Evolutionary conservation across 2,113 vertebrate species (phyloP).

Genomic region (Lagenorhynchus albirostris): DNA sequence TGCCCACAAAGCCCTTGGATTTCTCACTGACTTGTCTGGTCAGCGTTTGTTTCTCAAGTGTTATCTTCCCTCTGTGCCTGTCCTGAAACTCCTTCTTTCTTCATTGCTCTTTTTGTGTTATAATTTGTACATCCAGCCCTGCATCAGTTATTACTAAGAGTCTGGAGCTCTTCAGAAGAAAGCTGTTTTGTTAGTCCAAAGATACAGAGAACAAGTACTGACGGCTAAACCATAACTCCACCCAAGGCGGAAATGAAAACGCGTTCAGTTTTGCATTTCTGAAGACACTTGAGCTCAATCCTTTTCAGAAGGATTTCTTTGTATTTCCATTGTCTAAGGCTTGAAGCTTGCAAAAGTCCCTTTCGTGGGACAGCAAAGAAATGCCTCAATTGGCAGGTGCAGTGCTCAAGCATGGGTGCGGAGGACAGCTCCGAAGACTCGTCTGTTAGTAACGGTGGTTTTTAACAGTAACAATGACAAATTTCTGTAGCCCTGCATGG

Average conservation of each 20-base stretch:
- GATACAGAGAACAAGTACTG: neutral
- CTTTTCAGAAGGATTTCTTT: neutral
- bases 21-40: neutral
- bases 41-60: neutral
- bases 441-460: neutral
- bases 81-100: neutral
- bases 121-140: neutral
- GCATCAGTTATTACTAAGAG: neutral
- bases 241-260: neutral
- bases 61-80: neutral
- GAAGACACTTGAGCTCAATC: neutral
- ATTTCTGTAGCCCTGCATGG: neutral
- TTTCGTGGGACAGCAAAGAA: neutral
- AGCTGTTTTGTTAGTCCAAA: neutral
- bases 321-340: neutral
- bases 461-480: neutral
- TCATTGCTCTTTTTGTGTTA: neutral
- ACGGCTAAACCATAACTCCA: neutral
- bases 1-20: neutral
- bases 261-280: neutral
- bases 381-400: neutral
- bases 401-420: fast-evolving
- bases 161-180: neutral
- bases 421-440: neutral
- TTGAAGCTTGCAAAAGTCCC: neutral